Percentiles rank a stretch among this genome's conserved stretches.
These are phyloP conservation scores for Hystrix brachyura DNA, from an alignment of 2,113 vertebrate genomes.

Conservation along the genomic window DNA sequence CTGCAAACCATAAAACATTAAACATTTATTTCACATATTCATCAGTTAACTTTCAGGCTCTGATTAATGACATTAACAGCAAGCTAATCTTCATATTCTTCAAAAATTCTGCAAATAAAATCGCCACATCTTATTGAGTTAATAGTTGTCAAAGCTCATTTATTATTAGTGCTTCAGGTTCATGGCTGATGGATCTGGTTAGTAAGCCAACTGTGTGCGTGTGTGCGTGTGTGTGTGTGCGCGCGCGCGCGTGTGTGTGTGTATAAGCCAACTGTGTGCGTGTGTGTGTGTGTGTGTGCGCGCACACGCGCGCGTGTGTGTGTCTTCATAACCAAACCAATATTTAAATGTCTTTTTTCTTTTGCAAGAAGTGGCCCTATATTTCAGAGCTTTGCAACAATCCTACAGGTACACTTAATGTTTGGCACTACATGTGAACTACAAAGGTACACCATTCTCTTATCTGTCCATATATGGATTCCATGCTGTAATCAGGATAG, in stretches of 20 bases:
- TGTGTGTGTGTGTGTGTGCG: too few relatives aligned
- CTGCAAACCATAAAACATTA: constrained; percentile 88
- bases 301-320: too few relatives aligned
- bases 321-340: not conserved
- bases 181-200: not conserved
- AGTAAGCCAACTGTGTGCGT: not conserved
- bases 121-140: constrained; percentile 43
- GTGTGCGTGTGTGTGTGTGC: not conserved
- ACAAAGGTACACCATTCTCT: not conserved
- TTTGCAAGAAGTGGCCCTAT: not conserved
- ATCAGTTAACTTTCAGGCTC: not conserved
- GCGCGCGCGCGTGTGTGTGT: too few relatives aligned
- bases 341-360: constrained; percentile 8
- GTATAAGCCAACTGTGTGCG: not conserved
- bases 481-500: not conserved
- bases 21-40: not conserved
- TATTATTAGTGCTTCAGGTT: not conserved
- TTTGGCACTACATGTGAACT: not conserved
- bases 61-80: not conserved
- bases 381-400: not conserved
- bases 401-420: not conserved
- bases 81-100: not conserved
- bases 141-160: not conserved
- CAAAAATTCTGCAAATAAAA: constrained; percentile 27
- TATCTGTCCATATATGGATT: not conserved